Conservation (phyloP, 2,888 invertebrate species). For the Melikaiella ostensackeni region DNA sequence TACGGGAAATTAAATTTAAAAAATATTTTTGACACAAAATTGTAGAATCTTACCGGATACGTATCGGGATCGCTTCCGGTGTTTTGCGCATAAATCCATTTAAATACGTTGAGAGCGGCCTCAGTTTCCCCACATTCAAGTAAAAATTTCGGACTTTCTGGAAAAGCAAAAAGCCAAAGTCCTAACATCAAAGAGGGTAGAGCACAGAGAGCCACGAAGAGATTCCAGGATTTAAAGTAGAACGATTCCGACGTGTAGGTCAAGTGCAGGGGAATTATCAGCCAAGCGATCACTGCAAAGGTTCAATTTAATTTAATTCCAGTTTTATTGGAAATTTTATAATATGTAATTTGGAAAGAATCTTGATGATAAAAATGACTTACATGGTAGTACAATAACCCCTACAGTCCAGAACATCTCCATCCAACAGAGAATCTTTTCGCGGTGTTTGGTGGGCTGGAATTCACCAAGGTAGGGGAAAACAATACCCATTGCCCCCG, state of each 20-base stretch:
- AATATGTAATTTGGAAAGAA: not conserved
- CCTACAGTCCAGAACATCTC: slow-evolving; percentile 91
- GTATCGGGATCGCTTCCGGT: slow-evolving; percentile 84
- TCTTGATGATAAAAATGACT: slow-evolving; percentile 62
- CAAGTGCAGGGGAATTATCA: slow-evolving; percentile 84
- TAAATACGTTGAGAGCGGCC: slow-evolving; percentile 84
- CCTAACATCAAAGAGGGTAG: slow-evolving; percentile 84
- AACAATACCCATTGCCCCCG: slow-evolving; percentile 90
- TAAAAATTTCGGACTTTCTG: slow-evolving; percentile 90
- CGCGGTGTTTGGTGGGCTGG: slow-evolving; percentile 88
- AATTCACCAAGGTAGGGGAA: slow-evolving; percentile 91
- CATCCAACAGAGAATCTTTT: slow-evolving; percentile 91
- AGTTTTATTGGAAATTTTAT: not conserved
- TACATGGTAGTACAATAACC: slow-evolving; percentile 86
- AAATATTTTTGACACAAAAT: not conserved
- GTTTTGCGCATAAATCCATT: slow-evolving; percentile 84
- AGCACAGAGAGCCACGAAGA: slow-evolving; percentile 87
- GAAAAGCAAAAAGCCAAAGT: slow-evolving; percentile 86
- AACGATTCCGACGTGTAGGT: slow-evolving; percentile 81
- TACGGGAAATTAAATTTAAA: too few relatives aligned
- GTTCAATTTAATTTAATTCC: slow-evolving; percentile 16
- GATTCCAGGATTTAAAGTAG: slow-evolving; percentile 88
- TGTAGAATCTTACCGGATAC: slow-evolving; percentile 81
- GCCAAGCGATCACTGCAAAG: slow-evolving; percentile 85
- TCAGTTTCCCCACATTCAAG: slow-evolving; percentile 89